phyloP scores from a whole-genome alignment of 2,113 vertebrate genomes.

The Pithys albifrons region DNA sequence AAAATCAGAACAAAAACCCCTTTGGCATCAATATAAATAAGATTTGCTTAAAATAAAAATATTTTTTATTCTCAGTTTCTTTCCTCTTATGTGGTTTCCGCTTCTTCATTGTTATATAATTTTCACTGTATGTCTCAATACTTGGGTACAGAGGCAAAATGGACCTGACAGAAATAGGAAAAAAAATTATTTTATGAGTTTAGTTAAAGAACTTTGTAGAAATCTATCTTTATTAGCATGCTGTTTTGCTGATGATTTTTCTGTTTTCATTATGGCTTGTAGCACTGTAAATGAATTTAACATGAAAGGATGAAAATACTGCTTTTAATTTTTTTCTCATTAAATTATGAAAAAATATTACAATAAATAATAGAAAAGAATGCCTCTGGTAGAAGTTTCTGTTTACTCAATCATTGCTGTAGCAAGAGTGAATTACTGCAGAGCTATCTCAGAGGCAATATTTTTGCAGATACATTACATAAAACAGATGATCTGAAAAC shows the following conservation, averaged over 20 bases:
- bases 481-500: constrained; percentile 72
- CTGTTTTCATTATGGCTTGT: constrained; percentile 75
- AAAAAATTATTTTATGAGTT: constrained; percentile 37
- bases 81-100: background rate
- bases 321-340: constrained; percentile 77
- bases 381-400: constrained; percentile 74
- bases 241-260: constrained; percentile 68
- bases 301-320: constrained; percentile 80
- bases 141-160: constrained; percentile 44
- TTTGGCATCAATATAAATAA: no score
- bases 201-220: constrained; percentile 63
- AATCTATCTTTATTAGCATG: constrained; percentile 76
- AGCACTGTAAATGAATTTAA: constrained; percentile 80
- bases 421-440: constrained; percentile 71
- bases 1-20: no score
- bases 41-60: background rate
- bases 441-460: constrained; percentile 68
- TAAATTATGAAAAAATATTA: constrained; percentile 76
- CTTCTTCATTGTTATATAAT: constrained; percentile 38
- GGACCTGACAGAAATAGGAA: background rate
- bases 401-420: constrained; percentile 75
- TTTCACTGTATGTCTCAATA: constrained; percentile 26
- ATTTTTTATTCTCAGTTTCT: background rate
- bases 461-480: constrained; percentile 68
- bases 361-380: constrained; percentile 79